Evolutionary conservation across 2,888 invertebrate genomes (phyloP).

Genomic region (Drosophila acutilabella): DNA sequence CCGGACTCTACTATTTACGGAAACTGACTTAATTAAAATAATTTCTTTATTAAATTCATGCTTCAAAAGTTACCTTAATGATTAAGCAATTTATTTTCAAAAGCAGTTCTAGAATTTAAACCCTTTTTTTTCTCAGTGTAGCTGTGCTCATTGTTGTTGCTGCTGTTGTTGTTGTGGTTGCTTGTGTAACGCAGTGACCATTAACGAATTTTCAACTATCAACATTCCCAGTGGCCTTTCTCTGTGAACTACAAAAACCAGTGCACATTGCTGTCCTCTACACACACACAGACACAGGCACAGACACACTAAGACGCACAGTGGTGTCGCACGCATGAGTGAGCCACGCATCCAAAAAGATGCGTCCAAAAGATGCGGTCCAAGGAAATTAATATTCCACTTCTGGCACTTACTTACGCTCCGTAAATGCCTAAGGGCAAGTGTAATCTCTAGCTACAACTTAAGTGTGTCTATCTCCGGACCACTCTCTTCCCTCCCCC

Average conservation of each 20-base stretch:
- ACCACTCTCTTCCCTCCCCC: not conserved
- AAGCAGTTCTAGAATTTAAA: not conserved
- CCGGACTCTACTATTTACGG: too few species aligned
- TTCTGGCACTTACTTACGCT: constrained; percentile 80
- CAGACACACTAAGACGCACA: not conserved
- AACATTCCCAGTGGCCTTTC: constrained; percentile 55
- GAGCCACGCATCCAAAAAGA: constrained; percentile 25
- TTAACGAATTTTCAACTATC: constrained; percentile 80
- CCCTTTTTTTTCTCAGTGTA: constrained; percentile 7
- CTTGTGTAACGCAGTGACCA: constrained; percentile 62
- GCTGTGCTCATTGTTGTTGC: constrained; percentile 13
- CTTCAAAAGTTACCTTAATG: not conserved
- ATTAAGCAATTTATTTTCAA: too few species aligned
- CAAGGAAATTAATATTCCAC: constrained; percentile 79
- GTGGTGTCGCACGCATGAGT: constrained; percentile 59
- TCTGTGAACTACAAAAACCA: constrained; percentile 24
- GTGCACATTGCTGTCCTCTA: constrained; percentile 20
- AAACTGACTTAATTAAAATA: too few species aligned
- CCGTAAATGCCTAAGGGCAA: constrained; percentile 70
- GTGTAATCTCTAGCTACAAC: constrained; percentile 58
- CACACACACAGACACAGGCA: constrained; percentile 17
- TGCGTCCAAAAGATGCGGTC: constrained; percentile 57
- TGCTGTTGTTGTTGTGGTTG: constrained; percentile 38
- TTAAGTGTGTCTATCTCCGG: constrained; percentile 13
- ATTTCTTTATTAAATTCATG: too few species aligned